These are phyloP conservation scores for Syngnathus floridae DNA, from an alignment of 2,113 vertebrate genomes.

Conservation along the genomic window DNA sequence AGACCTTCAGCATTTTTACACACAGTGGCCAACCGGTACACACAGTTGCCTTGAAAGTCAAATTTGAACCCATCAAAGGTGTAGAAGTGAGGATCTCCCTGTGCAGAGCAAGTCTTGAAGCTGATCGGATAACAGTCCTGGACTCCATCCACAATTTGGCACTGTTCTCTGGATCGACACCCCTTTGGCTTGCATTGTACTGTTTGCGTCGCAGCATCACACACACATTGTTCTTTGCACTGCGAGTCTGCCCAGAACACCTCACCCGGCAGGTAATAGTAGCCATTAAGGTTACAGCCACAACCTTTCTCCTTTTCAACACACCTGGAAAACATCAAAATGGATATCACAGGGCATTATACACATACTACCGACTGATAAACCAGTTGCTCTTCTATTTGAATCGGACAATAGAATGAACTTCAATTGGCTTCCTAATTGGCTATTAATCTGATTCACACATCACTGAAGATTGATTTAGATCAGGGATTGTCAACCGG, in stretches of 20 bases:
- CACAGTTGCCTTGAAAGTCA: constrained; percentile 31
- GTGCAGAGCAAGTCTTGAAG: constrained; percentile 9
- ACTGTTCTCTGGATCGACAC: constrained; percentile 1
- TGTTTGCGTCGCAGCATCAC: constrained; percentile 7
- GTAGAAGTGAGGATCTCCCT: constrained; percentile 6
- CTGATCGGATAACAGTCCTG: constrained; percentile 15
- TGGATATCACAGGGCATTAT: neutral
- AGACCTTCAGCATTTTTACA: constrained; percentile 7
- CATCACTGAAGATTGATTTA: no score
- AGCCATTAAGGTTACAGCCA: constrained; percentile 7
- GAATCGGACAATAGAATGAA: no score
- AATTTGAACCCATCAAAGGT: constrained; percentile 16
- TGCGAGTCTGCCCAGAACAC: constrained; percentile 12
- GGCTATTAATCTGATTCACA: no score
- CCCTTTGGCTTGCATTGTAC: neutral
- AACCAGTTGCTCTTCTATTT: no score
- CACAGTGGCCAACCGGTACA: constrained; percentile 14
- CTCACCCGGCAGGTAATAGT: constrained; percentile 7
- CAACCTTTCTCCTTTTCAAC: constrained; percentile 14
- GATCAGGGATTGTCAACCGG: no score
- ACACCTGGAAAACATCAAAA: constrained; percentile 15
- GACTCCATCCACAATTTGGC: constrained; percentile 5
- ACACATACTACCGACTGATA: no score
- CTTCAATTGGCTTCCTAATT: no score
- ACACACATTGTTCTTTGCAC: constrained; percentile 14